Evolutionary conservation across 2,113 vertebrate species (phyloP), one percentile per base, ranked within the genome.

Genomic region (Australoheros scitulus): DNA sequence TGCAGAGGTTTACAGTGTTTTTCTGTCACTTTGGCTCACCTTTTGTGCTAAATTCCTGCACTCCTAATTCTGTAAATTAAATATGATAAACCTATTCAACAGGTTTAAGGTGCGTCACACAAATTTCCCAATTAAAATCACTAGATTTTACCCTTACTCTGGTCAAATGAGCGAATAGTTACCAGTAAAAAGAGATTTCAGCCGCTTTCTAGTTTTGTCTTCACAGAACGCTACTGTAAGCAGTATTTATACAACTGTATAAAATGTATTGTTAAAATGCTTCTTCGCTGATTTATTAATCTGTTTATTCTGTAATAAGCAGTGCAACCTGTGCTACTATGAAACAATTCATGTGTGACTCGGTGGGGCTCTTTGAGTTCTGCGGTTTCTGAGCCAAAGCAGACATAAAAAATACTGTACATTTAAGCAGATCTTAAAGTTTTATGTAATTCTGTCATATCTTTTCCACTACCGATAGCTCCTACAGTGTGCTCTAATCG

Each of bases 401-500:
- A 79, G 57, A n/a, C 20, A 14, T 64, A 57, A 11, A 13, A 70
- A 77, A 76, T 63, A 34, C 83, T 80, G 22, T 29, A 77, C 63
- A 60, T 57, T 11, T n/a, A 56, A 77, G 65, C 26, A 68, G 24
- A 79, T 63, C 20, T 38, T 72, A 26, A 7, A 26, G 34, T 41
- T 76, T 61, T 63, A n/a, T 58, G 43, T 70, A 32, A 52, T 52
- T 70, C 50, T 52, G 75, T 88, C 81, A 56, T 76, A 82, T 83
- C 72, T 89, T 8, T 83, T 89, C 81, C 89, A 89, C 88, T 81
- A 79, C 87, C 84, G 81, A 84, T 79, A 60, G 58, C 24, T 24
- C 24, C 79, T 75, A 24, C 70, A 56, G 57, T 57, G 82, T 83
- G 87, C 76, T 84, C 32, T 80, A 65, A 77, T 64, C 2, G 18